Evolutionary conservation across 2,888 invertebrate genomes (phyloP).

Genomic region (Heliothis peltigera): DNA sequence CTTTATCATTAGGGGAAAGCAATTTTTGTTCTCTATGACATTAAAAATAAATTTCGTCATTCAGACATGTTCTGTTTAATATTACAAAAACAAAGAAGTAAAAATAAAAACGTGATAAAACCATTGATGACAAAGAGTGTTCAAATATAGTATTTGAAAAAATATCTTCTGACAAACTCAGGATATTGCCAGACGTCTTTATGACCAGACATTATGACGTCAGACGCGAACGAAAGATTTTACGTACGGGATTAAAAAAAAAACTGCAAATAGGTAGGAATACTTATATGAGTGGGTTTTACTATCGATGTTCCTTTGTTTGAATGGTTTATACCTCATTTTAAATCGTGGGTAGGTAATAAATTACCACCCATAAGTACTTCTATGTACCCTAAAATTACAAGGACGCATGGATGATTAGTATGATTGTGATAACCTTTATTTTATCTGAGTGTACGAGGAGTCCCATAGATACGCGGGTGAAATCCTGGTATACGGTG

Average conservation of each 20-base stretch:
- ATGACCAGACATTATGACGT: slow-evolving; percentile 39
- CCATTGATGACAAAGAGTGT: slow-evolving; percentile 27
- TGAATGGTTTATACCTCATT: too few relatives aligned
- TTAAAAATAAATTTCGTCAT: not conserved
- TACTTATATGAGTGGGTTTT: too few relatives aligned
- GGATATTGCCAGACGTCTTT: slow-evolving; percentile 34
- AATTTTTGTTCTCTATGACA: too few relatives aligned
- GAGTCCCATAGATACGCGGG: too few relatives aligned
- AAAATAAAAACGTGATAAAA: slow-evolving; percentile 24
- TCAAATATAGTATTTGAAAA: slow-evolving; percentile 23
- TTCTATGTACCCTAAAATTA: too few relatives aligned
- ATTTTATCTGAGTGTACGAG: too few relatives aligned
- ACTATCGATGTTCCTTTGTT: slow-evolving; percentile 36
- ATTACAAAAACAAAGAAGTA: not conserved
- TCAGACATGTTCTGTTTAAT: not conserved
- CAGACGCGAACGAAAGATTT: slow-evolving; percentile 30
- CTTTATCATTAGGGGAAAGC: too few relatives aligned
- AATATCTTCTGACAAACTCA: slow-evolving; percentile 14
- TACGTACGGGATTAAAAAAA: slow-evolving; percentile 21
- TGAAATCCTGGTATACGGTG: too few relatives aligned
- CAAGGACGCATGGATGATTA: too few relatives aligned
- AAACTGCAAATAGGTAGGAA: not conserved
- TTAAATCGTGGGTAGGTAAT: too few relatives aligned
- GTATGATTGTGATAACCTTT: too few relatives aligned
- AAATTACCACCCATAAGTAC: too few relatives aligned